These are phyloP conservation scores for Ibycter americanus DNA, from an alignment of 2,797 vertebrate species.

Conservation along the genomic window DNA sequence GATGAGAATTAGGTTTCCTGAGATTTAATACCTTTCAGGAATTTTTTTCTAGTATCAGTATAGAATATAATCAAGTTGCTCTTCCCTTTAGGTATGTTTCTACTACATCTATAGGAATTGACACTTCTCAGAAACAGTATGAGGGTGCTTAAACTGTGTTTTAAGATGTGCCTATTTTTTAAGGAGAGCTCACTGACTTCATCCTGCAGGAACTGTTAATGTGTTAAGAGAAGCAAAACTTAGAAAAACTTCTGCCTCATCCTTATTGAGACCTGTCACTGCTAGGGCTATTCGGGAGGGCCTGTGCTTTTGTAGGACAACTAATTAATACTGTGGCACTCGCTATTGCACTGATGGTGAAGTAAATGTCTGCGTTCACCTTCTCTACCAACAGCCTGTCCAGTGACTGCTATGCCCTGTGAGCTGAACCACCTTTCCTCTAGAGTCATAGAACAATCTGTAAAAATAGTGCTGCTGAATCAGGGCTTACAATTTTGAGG, in stretches of 20 bases:
- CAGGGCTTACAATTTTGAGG: background rate
- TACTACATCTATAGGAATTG: fast-evolving
- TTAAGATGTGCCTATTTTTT: background rate
- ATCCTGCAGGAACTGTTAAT: background rate
- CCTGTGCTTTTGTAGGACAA: background rate
- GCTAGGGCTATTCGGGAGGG: background rate
- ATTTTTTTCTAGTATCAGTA: background rate
- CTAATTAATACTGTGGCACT: background rate
- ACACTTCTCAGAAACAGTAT: background rate
- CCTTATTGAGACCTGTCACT: background rate
- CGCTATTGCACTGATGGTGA: background rate
- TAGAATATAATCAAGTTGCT: background rate
- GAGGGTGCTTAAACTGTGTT: background rate
- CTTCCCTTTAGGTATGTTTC: background rate
- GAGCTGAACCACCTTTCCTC: background rate
- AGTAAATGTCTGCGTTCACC: background rate
- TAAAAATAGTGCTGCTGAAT: background rate
- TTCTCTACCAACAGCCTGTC: background rate
- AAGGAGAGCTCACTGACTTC: background rate
- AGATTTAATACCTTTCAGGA: background rate
- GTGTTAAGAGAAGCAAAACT: background rate
- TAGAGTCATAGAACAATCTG: background rate
- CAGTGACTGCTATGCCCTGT: background rate
- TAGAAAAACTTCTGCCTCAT: background rate
- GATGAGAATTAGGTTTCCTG: background rate